Percentiles rank a stretch among this genome's conserved stretches.
These are phyloP conservation scores for Archocentrus centrarchus DNA, from an alignment of 2,113 vertebrate genomes.

Conservation along the genomic window DNA sequence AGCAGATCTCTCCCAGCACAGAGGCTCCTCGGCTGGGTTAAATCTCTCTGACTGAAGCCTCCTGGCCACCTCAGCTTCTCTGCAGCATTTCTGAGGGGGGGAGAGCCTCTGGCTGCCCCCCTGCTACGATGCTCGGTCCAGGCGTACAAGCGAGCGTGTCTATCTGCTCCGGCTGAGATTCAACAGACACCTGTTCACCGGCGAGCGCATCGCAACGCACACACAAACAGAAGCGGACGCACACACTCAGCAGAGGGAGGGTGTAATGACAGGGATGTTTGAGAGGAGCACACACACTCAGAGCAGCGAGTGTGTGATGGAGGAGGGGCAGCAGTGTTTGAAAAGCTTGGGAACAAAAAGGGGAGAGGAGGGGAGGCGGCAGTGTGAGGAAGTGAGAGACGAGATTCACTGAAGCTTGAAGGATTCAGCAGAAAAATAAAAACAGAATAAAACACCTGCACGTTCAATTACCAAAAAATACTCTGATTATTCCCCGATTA, in stretches of 20 bases:
- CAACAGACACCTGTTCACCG: constrained; percentile 67
- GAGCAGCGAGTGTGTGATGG: constrained; percentile 2
- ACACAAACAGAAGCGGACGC: neutral
- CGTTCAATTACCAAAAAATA: too few relatives aligned
- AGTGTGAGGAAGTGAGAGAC: neutral
- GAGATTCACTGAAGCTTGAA: neutral
- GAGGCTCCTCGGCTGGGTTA: constrained; percentile 11
- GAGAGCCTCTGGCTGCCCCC: neutral
- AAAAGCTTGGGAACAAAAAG: constrained; percentile 32
- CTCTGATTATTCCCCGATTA: too few relatives aligned
- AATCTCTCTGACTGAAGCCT: constrained; percentile 47
- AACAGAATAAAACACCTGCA: neutral
- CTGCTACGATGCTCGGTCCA: constrained; percentile 8
- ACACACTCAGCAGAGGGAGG: neutral
- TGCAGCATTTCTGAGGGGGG: constrained; percentile 23
- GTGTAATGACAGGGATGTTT: constrained; percentile 25
- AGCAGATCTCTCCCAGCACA: constrained; percentile 20
- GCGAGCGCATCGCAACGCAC: constrained; percentile 47
- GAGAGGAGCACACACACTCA: constrained; percentile 13
- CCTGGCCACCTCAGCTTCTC: neutral
- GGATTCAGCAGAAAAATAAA: neutral
- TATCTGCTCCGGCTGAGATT: constrained; percentile 11
- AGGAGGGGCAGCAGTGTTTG: constrained; percentile 46
- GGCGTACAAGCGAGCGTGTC: neutral
- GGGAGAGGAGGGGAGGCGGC: neutral